Percentiles rank a stretch among this genome's conserved stretches.
Conservation (phyloP, 1,140 invertebrate genomes). For the Drosophila sechellia region DNA sequence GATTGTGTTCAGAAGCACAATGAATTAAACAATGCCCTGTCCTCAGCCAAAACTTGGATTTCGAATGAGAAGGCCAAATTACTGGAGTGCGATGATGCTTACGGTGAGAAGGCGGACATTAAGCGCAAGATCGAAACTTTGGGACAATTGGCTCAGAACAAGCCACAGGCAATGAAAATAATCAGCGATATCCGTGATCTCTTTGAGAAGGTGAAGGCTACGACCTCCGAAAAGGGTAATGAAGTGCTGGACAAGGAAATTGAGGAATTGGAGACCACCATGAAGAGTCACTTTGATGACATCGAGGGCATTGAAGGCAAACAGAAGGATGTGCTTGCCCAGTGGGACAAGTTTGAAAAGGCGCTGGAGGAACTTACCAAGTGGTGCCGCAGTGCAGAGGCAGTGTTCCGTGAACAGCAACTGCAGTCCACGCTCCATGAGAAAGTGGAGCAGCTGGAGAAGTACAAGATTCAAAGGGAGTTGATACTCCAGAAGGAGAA, state of each 20-base stretch:
- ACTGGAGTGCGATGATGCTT: constrained; percentile 90
- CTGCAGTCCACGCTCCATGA: constrained; percentile 92
- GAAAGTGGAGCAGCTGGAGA: constrained; percentile 91
- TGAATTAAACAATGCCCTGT: constrained; percentile 89
- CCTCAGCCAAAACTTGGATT: constrained; percentile 92
- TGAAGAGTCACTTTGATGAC: constrained; percentile 88
- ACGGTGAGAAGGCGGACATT: constrained; percentile 93
- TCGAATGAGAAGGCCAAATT: constrained; percentile 91
- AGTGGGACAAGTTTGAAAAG: constrained; percentile 95
- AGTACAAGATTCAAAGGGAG: constrained; percentile 90
- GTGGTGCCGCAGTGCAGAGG: constrained; percentile 94
- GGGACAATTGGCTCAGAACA: constrained; percentile 88
- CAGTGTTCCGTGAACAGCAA: constrained; percentile 93
- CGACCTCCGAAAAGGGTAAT: constrained; percentile 92
- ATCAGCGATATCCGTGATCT: constrained; percentile 89
- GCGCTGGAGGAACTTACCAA: constrained; percentile 91
- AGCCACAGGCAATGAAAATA: constrained; percentile 89
- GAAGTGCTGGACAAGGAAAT: constrained; percentile 91
- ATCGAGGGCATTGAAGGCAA: constrained; percentile 88
- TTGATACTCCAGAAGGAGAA: constrained; percentile 91
- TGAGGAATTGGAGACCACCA: constrained; percentile 88
- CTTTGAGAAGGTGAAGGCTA: constrained; percentile 89
- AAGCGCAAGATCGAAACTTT: constrained; percentile 89
- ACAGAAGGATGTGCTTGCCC: constrained; percentile 90
- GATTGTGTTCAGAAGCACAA: constrained; percentile 94